Evolutionary conservation across 2,113 vertebrate genomes (phyloP), one percentile per base, ranked within the genome.

Genomic region (Siniperca knerii): DNA sequence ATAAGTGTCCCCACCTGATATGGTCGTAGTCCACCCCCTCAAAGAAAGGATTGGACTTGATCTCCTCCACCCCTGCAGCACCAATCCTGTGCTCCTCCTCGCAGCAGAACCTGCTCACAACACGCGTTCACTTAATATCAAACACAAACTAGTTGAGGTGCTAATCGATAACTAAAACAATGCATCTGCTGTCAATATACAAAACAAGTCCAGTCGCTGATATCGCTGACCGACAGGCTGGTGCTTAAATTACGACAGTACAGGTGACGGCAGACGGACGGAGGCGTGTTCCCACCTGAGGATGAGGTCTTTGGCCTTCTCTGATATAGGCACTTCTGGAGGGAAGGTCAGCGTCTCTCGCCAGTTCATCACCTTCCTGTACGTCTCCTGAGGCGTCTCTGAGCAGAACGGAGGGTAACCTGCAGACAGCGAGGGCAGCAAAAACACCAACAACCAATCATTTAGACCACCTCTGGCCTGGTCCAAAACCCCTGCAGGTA

Each of bases 311-410:
- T 99, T 99, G 78, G 98, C 98, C 96, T 97, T 99, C 92, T 99
- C 98, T 35, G 98, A 99, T 89, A 99, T 97, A 12, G 98, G 98
- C 85, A 99, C 98, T 92, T 99, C 98, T 20, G 98, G 98, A 65
- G 98, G 98, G 83, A 99, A 99, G 7, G 92, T 97, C 35, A 99
- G 90, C 0, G 98, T 99, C 94, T 99, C 98, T 90, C 98, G 95
- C 98, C 98, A 99, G 89, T 99, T 99, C 98, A 99, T 99, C 83
- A 99, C 98, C 84, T 99, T 99, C 92, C 98, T 97, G 23, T 99
- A 99, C 0, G 98, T 99, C 92, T 99, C 98, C 88, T 99, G 98
- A 83, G 98, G 98, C 2, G 98, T 99, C 95, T 99, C 98, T 0
- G 98, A 99, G 93, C 98, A 99, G 95, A 99, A 99, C 0, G 98